These are phyloP conservation scores for Desmodus rotundus DNA, from an alignment of 2,113 vertebrate genomes.

Conservation along the genomic window DNA sequence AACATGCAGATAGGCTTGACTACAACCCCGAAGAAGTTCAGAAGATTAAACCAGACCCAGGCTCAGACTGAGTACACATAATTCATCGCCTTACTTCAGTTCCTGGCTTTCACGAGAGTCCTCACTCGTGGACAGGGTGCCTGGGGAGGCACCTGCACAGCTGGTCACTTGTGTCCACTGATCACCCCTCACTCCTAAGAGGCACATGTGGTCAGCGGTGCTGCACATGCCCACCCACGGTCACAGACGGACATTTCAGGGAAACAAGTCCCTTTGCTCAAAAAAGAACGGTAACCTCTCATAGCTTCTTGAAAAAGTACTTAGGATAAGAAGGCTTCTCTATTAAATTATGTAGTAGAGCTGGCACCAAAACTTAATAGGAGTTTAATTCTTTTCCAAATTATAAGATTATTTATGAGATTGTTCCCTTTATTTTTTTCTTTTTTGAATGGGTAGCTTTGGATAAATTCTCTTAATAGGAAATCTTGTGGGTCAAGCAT, in stretches of 20 bases:
- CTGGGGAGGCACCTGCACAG: neutral
- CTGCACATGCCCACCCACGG: fast-evolving
- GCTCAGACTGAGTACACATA: neutral
- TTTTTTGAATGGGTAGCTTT: neutral
- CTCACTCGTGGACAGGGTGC: too few relatives aligned
- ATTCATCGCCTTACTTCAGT: neutral
- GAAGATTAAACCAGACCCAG: neutral
- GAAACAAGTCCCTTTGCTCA: neutral
- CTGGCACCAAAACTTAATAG: neutral
- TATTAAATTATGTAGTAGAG: neutral
- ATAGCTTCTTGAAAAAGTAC: neutral
- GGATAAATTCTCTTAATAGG: neutral
- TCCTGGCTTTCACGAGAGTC: neutral
- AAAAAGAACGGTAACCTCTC: neutral
- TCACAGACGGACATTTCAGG: neutral
- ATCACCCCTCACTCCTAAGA: neutral
- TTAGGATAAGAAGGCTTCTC: neutral
- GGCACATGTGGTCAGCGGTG: neutral
- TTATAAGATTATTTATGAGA: neutral
- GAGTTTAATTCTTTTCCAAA: neutral
- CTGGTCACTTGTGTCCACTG: neutral
- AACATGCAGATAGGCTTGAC: neutral
- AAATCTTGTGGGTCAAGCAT: neutral
- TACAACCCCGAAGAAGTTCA: neutral
- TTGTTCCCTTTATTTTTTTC: neutral